Evolutionary conservation across 1,140 invertebrate species (phyloP).

Genomic region (Acyrthosiphon pisum): DNA sequence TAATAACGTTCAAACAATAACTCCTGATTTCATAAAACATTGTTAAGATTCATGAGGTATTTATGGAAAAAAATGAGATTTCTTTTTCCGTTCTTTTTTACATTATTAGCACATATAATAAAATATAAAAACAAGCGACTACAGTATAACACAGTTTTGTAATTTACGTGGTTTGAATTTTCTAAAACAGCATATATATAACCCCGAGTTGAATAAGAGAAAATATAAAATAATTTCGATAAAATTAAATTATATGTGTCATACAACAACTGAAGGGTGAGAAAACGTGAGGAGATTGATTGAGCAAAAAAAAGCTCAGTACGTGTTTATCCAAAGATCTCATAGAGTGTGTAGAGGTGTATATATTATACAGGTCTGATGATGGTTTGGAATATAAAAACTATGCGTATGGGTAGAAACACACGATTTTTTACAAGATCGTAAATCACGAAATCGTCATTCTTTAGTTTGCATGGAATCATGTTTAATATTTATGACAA

Average conservation of each 20-base stretch:
- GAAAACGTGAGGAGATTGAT: not conserved
- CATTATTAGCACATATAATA: slow-evolving; percentile 10
- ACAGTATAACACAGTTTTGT: not conserved
- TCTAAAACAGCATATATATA: not conserved
- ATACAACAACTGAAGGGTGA: not conserved
- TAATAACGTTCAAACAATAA: slow-evolving; percentile 34
- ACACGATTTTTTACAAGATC: not conserved
- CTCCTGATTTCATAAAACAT: not conserved
- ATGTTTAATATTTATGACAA: not conserved
- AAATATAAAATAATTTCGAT: not conserved
- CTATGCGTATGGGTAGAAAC: not conserved
- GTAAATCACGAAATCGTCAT: not conserved
- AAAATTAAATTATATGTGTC: not conserved
- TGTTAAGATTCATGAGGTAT: not conserved
- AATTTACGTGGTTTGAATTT: slow-evolving; percentile 23
- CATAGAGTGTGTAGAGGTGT: not conserved
- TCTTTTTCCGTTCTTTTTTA: not conserved
- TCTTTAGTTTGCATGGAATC: not conserved
- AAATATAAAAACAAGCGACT: not conserved
- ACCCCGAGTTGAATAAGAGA: not conserved
- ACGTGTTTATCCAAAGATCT: slow-evolving; percentile 4
- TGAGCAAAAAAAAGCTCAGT: not conserved
- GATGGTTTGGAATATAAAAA: not conserved
- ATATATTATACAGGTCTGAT: not conserved
- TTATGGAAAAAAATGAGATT: not conserved